These are phyloP conservation scores for Carlito syrichta DNA, from an alignment of 2,113 vertebrate species.

Conservation along the genomic window DNA sequence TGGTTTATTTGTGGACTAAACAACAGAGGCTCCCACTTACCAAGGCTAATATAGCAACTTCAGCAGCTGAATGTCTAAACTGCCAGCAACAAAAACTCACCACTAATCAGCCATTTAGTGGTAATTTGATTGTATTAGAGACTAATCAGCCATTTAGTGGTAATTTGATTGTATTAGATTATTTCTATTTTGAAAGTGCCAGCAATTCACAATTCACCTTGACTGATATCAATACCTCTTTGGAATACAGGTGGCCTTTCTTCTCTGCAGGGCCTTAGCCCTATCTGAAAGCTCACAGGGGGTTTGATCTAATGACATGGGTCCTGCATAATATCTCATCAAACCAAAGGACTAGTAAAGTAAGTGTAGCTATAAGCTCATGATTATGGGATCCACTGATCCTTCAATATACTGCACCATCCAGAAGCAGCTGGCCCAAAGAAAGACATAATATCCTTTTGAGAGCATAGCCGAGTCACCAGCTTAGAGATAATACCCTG, in stretches of 20 bases:
- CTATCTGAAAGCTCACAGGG: background rate
- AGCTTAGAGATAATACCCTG: background rate
- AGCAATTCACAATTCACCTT: background rate
- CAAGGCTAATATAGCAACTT: background rate
- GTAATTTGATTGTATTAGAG: no score
- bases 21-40: background rate
- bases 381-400: background rate
- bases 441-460: background rate
- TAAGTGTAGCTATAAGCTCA: background rate
- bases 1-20: background rate
- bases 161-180: background rate
- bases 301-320: background rate
- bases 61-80: background rate
- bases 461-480: background rate
- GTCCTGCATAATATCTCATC: background rate
- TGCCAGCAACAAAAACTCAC: background rate
- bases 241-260: background rate
- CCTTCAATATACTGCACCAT: background rate
- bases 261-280: background rate
- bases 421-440: background rate
- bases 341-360: background rate
- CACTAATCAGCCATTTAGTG: background rate
- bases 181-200: background rate
- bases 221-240: background rate
- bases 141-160: no score